A percentile compares a stretch with the other conserved stretches of the same genome.
Evolutionary conservation across 2,797 vertebrate species (phyloP).

Genomic region (Sebastes baramenuke): DNA sequence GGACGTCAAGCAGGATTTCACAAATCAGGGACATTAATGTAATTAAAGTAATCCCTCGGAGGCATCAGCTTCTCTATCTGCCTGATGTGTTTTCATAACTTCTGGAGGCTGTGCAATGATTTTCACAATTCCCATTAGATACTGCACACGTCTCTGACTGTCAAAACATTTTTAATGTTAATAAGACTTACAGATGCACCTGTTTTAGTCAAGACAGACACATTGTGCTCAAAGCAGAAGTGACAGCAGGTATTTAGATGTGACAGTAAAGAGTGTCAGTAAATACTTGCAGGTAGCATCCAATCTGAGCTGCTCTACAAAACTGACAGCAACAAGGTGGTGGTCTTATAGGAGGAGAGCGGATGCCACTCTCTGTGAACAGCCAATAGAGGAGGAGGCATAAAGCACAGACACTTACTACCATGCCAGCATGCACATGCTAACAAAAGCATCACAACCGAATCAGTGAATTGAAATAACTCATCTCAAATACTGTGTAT

Average conservation of each 20-base stretch:
- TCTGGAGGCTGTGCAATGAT: constrained; percentile 47
- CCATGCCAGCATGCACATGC: constrained; percentile 13
- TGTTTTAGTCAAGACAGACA: constrained; percentile 19
- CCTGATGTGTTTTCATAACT: constrained; percentile 60
- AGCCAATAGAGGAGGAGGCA: constrained; percentile 60
- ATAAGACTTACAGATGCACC: constrained; percentile 24
- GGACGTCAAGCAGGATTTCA: constrained; percentile 67
- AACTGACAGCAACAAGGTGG: constrained; percentile 41
- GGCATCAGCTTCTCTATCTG: constrained; percentile 55
- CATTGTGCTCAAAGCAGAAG: constrained; percentile 3
- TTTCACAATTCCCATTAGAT: constrained; percentile 38
- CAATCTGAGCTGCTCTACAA: constrained; percentile 54
- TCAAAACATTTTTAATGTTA: constrained; percentile 5
- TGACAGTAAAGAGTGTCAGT: constrained; percentile 55
- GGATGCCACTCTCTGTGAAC: constrained; percentile 52
- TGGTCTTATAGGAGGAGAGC: constrained; percentile 58
- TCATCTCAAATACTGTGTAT: constrained; percentile 3
- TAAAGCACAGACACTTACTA: constrained; percentile 17
- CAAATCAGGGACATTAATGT: constrained; percentile 67
- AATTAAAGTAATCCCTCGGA: constrained; percentile 72
- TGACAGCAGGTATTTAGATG: constrained; percentile 43
- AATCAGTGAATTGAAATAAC: constrained; percentile 21
- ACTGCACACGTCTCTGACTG: constrained; percentile 30
- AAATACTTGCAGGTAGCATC: constrained; percentile 43
- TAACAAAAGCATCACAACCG: constrained; percentile 26